Evolutionary conservation across 2,797 vertebrate genomes (phyloP).

Genomic region (Erpetoichthys calabaricus): DNA sequence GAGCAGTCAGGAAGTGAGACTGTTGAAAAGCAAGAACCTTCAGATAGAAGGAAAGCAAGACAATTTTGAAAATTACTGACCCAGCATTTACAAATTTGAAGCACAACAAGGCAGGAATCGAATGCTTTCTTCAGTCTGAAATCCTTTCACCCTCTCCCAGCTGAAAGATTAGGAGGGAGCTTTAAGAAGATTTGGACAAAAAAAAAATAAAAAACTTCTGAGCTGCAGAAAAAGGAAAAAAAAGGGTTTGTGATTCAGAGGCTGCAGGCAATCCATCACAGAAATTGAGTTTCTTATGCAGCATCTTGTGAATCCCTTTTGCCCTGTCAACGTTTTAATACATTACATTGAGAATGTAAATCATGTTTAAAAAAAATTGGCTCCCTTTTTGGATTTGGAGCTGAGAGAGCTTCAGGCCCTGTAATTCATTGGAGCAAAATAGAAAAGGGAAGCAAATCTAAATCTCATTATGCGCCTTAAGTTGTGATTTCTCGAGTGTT

Average conservation of each 20-base stretch:
- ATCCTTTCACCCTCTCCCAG: slow-evolving; percentile 98
- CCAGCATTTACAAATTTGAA: slow-evolving; percentile 94
- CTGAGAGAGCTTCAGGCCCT: slow-evolving; percentile 44
- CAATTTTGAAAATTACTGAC: slow-evolving; percentile 98
- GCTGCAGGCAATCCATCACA: slow-evolving; percentile 99
- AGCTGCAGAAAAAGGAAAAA: slow-evolving; percentile 66
- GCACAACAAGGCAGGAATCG: slow-evolving; percentile 89
- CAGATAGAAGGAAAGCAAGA: slow-evolving; percentile 44
- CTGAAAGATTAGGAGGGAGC: slow-evolving; percentile 96
- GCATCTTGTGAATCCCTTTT: slow-evolving; percentile 98
- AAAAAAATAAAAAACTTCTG: slow-evolving; percentile 72
- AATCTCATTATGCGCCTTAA: slow-evolving; percentile 30
- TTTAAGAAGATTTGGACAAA: slow-evolving; percentile 97
- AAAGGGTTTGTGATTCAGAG: slow-evolving; percentile 97
- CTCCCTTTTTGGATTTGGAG: slow-evolving; percentile 57
- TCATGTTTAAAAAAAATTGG: slow-evolving; percentile 70
- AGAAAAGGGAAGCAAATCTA: slow-evolving; percentile 14
- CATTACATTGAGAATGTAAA: slow-evolving; percentile 99
- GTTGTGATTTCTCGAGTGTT: slow-evolving; percentile 24
- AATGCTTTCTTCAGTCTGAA: slow-evolving; percentile 91
- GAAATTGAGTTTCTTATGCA: slow-evolving; percentile 99
- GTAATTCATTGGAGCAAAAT: slow-evolving; percentile 40
- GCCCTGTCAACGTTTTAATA: slow-evolving; percentile 99
- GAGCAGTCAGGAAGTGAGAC: slow-evolving; percentile 28
- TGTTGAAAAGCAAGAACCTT: slow-evolving; percentile 29